These are phyloP conservation scores for Scaptomyza caliginosa DNA, from an alignment of 2,888 invertebrate genomes.

Conservation along the genomic window DNA sequence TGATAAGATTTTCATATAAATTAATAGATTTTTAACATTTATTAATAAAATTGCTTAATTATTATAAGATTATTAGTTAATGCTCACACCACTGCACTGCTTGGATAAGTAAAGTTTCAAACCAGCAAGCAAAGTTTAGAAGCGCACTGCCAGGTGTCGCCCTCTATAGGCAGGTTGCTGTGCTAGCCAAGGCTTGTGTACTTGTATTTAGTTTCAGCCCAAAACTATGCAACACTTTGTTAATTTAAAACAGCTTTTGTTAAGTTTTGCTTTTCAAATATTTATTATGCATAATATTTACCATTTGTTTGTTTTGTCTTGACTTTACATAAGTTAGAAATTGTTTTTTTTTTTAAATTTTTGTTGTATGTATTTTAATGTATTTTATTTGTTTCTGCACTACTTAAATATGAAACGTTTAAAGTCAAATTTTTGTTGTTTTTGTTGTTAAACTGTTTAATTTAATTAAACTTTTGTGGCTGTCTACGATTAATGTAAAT, in stretches of 20 bases:
- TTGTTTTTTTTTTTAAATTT: constrained; percentile 32
- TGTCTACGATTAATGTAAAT: constrained; percentile 15
- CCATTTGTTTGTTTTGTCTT: constrained; percentile 42
- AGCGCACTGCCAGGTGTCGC: too few species aligned
- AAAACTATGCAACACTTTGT: constrained; percentile 1
- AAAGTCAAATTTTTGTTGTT: constrained; percentile 67
- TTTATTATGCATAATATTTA: constrained; percentile 77
- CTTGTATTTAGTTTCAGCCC: not conserved
- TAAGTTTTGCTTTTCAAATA: constrained; percentile 50
- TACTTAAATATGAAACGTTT: constrained; percentile 79
- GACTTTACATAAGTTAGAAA: constrained; percentile 69
- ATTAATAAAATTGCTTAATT: too few species aligned
- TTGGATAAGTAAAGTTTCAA: not conserved
- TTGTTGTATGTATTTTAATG: constrained; percentile 37
- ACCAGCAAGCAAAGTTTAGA: not conserved
- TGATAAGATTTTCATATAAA: too few species aligned
- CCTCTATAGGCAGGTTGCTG: not conserved
- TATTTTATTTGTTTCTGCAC: constrained; percentile 70
- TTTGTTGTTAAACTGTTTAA: constrained; percentile 63
- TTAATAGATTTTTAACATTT: not conserved
- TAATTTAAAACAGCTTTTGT: not conserved
- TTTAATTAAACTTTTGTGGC: constrained; percentile 71
- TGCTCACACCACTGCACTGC: too few species aligned
- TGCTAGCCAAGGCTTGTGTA: not conserved
- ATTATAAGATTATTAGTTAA: too few species aligned